Percentiles rank a stretch among this genome's conserved stretches.
Conservation (phyloP, 2,113 vertebrate genomes). For the Chauna torquata region DNA sequence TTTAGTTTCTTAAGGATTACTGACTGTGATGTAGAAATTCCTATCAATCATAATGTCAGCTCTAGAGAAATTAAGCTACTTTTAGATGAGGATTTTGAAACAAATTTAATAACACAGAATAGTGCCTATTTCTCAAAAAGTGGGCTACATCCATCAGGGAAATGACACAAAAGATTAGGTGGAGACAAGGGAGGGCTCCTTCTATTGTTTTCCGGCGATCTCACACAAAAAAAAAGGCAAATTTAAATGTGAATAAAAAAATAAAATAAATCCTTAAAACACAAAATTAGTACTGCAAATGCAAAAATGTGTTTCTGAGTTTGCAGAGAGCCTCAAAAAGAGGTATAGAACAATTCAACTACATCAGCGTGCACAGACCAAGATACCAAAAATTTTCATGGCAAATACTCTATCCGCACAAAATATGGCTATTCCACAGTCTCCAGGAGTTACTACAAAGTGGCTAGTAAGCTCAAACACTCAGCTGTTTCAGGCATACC, state of each 20-base stretch:
- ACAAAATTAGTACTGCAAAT: not conserved
- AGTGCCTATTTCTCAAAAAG: slow-evolving; percentile 50
- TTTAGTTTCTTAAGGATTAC: slow-evolving; percentile 68
- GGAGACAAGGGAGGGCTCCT: slow-evolving; percentile 20
- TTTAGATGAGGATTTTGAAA: slow-evolving; percentile 59
- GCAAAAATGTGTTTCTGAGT: not conserved
- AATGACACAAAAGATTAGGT: slow-evolving; percentile 40
- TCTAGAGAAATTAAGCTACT: slow-evolving; percentile 61
- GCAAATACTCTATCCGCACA: not conserved
- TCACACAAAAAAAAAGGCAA: not conserved
- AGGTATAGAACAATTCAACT: not conserved
- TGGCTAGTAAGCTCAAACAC: not conserved
- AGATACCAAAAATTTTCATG: not conserved
- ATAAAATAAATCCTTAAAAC: slow-evolving; percentile 6
- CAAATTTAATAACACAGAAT: slow-evolving; percentile 55
- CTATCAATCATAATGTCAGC: slow-evolving; percentile 65
- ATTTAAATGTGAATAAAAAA: not conserved
- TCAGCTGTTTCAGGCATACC: not conserved
- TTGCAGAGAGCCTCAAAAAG: not conserved
- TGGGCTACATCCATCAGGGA: slow-evolving; percentile 40
- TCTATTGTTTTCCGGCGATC: slow-evolving; percentile 26
- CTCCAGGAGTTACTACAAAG: not conserved
- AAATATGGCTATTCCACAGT: not conserved
- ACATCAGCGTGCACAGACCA: not conserved
- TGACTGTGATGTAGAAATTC: slow-evolving; percentile 66